Base-by-base conservation (phyloP, 37 sponge, comb jelly and placozoan species). In the Aplysina aerophoba region DNA sequence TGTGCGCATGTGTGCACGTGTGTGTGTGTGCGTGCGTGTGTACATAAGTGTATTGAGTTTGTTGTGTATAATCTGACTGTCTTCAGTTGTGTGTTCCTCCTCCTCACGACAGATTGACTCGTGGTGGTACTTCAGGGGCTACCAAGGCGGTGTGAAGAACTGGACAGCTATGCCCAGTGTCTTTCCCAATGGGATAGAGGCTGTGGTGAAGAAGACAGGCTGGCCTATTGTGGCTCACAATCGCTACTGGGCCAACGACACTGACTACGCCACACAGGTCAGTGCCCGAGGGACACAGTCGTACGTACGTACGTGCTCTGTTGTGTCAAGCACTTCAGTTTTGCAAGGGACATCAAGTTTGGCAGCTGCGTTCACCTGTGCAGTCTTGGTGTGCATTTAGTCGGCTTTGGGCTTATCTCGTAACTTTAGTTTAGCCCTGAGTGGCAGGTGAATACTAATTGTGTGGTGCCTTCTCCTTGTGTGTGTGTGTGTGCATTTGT, bases 91-190 rank as follows among this genome's bases (percentile, higher is more conserved):
- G 24, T 67, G 14, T 25, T n/a, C 55, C n/a, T 79, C 24, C 82
- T 44, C n/a, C 20, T 27, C 2, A 27, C 13, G 55, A 17, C 81
- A 94, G 88, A 14, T 94, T 33, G 94, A 94, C 71, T 91, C 91
- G 24, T 94, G 94, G 94, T 94, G 94, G 94, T 94, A 94, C 82
- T 94, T 60, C 81, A 94, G 91, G 30, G 93, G 91, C 4, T 19
- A 61, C 13, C 25, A 20, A 79, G 82, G 66, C 81, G 93, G 91
- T 37, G 89, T 90, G 58, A 95, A 90, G 80, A 90, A 92, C 87
- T 90, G 96, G 96, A 90, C 87, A 17, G 87, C 93, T 27, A 86
- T 81, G 84, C 83, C 89, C 6, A 73, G 61, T 59, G 53, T 90
- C 39, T 90, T 94, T 33, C 94, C 94, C 34, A 60, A 88, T 80